phyloP scores from a whole-genome alignment of 2,113 vertebrate genomes.

The Cathartes aura region DNA sequence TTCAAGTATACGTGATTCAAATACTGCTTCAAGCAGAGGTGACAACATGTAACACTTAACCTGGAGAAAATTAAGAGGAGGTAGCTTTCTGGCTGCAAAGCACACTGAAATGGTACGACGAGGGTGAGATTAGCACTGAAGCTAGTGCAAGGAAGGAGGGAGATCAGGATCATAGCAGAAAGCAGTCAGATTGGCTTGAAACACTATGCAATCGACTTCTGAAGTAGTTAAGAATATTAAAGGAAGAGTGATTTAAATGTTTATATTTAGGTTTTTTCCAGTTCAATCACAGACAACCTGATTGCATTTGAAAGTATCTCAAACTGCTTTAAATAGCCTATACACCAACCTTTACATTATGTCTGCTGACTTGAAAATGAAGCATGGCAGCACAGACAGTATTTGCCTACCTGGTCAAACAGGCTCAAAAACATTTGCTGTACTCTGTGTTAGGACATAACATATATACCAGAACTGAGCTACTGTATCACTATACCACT shows the following conservation, averaged over 20 bases:
- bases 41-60: background rate
- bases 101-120: fast-evolving
- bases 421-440: background rate
- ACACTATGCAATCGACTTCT: background rate
- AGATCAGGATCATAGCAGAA: background rate
- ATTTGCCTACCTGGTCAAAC: background rate
- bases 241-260: background rate
- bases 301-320: background rate
- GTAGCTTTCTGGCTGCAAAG: background rate
- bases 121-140: background rate
- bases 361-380: background rate
- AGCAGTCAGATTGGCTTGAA: background rate
- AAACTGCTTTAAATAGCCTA: background rate
- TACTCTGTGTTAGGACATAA: background rate
- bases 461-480: background rate
- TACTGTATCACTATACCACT: too few relatives aligned
- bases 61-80: background rate
- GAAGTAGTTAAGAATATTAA: background rate
- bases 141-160: background rate
- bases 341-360: background rate
- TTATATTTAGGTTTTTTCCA: background rate
- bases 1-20: background rate
- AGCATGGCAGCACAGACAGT: background rate
- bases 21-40: background rate
- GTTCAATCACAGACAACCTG: background rate